A percentile compares a stretch with the other conserved stretches of the same genome.
Evolutionary conservation across 2,113 vertebrate genomes (phyloP).

Genomic region (Aramus guarauna): DNA sequence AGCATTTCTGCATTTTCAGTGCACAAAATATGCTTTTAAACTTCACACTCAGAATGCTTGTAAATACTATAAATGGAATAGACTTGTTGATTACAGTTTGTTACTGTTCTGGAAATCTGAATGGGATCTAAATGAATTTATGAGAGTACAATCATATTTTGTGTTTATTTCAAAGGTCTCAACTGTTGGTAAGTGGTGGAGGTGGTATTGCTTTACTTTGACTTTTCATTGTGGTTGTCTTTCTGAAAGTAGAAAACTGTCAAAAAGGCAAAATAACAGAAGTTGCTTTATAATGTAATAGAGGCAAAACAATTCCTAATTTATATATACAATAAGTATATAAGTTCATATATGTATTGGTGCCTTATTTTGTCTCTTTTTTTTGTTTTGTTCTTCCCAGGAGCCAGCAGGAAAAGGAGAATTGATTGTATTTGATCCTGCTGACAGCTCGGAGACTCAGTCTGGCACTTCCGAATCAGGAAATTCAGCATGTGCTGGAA

Average conservation of each 20-base stretch:
- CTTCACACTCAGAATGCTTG: not conserved
- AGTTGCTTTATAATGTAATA: not conserved
- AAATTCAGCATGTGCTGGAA: conserved; percentile 11
- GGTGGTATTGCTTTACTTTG: not conserved
- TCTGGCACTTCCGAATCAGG: not conserved
- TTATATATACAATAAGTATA: not conserved
- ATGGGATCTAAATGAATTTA: not conserved
- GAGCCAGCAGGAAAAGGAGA: not conserved
- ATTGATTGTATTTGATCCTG: not conserved
- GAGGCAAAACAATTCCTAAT: not conserved
- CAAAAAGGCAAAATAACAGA: not conserved
- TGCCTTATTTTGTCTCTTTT: not conserved
- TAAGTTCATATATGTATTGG: accelerated
- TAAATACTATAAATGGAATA: not conserved
- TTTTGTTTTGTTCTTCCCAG: not conserved
- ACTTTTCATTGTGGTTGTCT: not conserved
- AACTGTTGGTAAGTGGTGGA: not conserved
- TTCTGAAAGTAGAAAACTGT: not conserved
- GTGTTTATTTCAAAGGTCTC: not conserved
- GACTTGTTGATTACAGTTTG: not conserved
- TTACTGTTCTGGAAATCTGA: not conserved
- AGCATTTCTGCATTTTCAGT: not conserved
- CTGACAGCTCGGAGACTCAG: not conserved
- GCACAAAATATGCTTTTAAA: not conserved
- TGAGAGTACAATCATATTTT: accelerated